A percentile compares a stretch with the other conserved stretches of the same genome.
Conservation (phyloP, 2,888 invertebrate genomes). For the Polydrusus tereticollis region DNA sequence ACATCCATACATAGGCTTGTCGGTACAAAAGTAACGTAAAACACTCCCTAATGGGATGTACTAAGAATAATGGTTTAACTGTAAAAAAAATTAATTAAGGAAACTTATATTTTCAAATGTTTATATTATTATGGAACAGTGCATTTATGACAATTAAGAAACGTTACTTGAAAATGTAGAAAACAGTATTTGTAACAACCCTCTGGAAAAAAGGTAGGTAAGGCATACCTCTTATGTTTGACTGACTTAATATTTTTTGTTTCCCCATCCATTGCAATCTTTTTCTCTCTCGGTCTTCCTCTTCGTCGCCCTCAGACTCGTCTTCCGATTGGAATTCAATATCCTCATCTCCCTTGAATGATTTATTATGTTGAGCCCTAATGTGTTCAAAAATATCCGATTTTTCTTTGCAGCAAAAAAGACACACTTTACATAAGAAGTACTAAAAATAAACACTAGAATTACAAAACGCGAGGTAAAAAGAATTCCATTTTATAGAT, state of each 20-base stretch:
- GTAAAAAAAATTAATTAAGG: constrained; percentile 36
- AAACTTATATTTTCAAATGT: too few relatives aligned
- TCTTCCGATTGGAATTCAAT: background rate
- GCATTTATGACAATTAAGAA: too few relatives aligned
- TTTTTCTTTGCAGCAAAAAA: constrained; percentile 53
- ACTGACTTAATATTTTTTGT: constrained; percentile 2
- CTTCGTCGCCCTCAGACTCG: constrained; percentile 41
- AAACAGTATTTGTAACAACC: too few relatives aligned
- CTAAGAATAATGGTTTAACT: constrained; percentile 52
- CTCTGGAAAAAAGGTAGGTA: background rate
- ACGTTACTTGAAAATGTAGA: too few relatives aligned
- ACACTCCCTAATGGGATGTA: constrained; percentile 22
- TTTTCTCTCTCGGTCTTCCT: constrained; percentile 36
- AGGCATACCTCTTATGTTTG: background rate
- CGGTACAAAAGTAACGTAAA: constrained; percentile 39
- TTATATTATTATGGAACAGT: too few relatives aligned
- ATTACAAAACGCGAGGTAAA: background rate
- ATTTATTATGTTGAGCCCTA: constrained; percentile 49
- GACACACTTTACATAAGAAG: constrained; percentile 61
- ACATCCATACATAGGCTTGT: constrained; percentile 58
- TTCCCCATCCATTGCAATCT: constrained; percentile 32
- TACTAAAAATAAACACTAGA: constrained; percentile 56
- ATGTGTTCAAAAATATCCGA: constrained; percentile 57
- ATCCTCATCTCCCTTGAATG: constrained; percentile 1
- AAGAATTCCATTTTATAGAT: background rate